phyloP scores from a whole-genome alignment of 2,888 invertebrate species.

The Belgica antarctica region DNA sequence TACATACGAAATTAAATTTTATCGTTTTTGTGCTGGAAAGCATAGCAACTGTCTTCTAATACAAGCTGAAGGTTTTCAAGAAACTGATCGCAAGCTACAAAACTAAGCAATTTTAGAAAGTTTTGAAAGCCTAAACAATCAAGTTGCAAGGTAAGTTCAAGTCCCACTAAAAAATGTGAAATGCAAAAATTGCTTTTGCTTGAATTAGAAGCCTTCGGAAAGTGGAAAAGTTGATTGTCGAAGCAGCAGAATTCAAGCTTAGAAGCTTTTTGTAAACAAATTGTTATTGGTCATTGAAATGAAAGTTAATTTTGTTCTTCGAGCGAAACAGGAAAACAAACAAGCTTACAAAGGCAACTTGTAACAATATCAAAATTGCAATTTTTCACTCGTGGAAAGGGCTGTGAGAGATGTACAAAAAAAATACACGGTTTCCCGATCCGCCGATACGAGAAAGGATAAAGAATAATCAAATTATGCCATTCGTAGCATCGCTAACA shows the following conservation, averaged over 20 bases:
- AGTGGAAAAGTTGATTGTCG: background rate
- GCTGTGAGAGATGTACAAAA: background rate
- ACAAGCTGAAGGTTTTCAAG: too few species aligned
- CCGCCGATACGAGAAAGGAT: constrained; percentile 9
- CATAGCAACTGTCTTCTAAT: background rate
- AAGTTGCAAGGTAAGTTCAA: too few species aligned
- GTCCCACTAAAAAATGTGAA: too few species aligned
- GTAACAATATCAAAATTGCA: constrained; percentile 39
- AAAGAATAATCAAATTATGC: constrained; percentile 37
- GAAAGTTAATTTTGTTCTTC: background rate
- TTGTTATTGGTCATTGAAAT: background rate
- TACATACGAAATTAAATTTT: constrained; percentile 41
- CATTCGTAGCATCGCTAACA: background rate
- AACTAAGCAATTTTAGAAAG: too few species aligned
- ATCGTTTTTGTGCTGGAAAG: background rate
- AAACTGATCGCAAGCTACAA: too few species aligned
- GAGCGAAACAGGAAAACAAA: background rate
- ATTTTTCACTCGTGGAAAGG: constrained; percentile 35
- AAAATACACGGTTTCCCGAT: background rate
- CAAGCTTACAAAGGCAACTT: background rate
- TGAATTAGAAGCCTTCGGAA: background rate
- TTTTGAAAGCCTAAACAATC: too few species aligned
- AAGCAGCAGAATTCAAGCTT: background rate
- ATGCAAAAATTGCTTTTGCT: background rate
- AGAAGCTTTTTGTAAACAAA: too few species aligned